These are phyloP conservation scores for Gibbula magus DNA, from an alignment of 2,888 invertebrate species.

Conservation along the genomic window DNA sequence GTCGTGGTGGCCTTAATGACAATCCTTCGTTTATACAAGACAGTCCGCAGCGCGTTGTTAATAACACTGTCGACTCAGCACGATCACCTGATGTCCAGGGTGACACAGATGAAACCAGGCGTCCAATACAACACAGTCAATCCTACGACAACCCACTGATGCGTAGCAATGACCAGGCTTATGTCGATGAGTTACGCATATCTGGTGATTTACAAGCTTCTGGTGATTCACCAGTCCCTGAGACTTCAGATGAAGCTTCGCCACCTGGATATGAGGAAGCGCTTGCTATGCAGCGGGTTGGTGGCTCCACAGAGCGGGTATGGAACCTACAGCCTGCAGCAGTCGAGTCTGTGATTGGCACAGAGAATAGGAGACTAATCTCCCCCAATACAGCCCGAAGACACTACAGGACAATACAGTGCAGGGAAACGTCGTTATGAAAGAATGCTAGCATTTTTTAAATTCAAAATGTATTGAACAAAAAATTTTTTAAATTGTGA, in stretches of 20 bases:
- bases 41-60: background rate
- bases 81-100: background rate
- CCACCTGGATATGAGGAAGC: slow-evolving; percentile 83
- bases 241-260: background rate
- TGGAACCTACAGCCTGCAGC: background rate
- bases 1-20: background rate
- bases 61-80: background rate
- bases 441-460: background rate
- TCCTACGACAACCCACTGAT: background rate
- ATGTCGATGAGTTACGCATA: background rate
- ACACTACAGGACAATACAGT: slow-evolving; percentile 34
- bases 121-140: background rate
- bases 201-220: background rate
- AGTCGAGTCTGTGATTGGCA: background rate
- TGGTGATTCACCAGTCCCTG: background rate
- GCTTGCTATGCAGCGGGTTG: slow-evolving; percentile 75
- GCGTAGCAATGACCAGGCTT: background rate
- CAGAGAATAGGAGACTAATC: slow-evolving; percentile 5
- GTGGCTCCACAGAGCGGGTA: background rate
- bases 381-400: slow-evolving; percentile 28
- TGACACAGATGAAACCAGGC: background rate
- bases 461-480: no score
- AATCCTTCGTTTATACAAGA: background rate
- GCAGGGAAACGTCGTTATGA: slow-evolving; percentile 44
- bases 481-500: no score